Percentiles rank a stretch among this genome's conserved stretches.
Conservation (phyloP, 2,113 vertebrate genomes). For the Thamnophis sirtalis region DNA sequence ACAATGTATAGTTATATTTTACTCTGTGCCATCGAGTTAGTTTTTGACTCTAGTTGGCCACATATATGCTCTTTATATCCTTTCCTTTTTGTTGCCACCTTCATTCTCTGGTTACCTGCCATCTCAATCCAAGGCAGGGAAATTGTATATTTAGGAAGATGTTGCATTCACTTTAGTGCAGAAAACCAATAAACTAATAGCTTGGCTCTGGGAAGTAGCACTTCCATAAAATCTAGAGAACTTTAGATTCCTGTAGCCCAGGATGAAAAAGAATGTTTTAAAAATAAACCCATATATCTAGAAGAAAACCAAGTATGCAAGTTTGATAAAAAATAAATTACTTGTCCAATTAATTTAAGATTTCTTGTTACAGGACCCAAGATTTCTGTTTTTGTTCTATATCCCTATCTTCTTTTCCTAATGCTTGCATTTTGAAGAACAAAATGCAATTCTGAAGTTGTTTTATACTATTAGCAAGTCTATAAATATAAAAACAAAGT, state of each 20-base stretch:
- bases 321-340: neutral
- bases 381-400: too few relatives aligned
- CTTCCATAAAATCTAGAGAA: neutral
- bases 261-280: neutral
- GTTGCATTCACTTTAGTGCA: neutral
- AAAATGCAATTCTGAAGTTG: conserved; percentile 19
- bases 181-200: neutral
- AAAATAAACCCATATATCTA: neutral
- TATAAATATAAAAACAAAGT: conserved; percentile 44
- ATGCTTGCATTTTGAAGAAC: neutral
- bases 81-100: neutral
- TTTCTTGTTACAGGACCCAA: neutral
- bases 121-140: neutral
- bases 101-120: neutral
- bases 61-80: neutral
- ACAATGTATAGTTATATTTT: neutral
- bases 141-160: neutral
- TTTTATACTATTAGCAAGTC: conserved; percentile 36
- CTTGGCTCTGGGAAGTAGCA: neutral
- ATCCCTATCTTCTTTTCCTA: neutral
- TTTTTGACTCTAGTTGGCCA: neutral
- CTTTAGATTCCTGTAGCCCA: neutral
- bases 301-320: neutral
- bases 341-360: neutral
- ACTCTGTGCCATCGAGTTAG: neutral